Evolutionary conservation across 2,113 vertebrate genomes (phyloP).

Genomic region (Chionis minor): DNA sequence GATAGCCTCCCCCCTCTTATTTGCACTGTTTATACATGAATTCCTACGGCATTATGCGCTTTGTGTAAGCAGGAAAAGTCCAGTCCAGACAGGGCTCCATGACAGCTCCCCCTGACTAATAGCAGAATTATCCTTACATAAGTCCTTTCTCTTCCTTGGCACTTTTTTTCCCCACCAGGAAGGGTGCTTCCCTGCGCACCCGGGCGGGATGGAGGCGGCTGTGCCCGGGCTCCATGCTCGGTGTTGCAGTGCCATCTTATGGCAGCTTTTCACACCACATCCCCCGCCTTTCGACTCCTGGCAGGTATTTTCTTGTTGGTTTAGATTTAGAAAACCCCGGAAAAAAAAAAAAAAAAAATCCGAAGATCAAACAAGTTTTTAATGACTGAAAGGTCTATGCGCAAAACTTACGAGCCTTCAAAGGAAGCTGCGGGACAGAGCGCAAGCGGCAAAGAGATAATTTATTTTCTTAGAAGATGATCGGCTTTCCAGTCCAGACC

Average conservation of each 20-base stretch:
- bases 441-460: not conserved
- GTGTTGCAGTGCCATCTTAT: conserved; percentile 76
- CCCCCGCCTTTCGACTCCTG: not conserved
- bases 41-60: conserved; percentile 38
- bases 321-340: not conserved
- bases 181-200: not conserved
- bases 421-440: not conserved
- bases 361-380: not conserved
- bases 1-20: not conserved
- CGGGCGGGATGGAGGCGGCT: not conserved
- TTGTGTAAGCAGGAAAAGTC: conserved; percentile 45
- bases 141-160: not conserved
- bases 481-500: not conserved
- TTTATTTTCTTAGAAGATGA: not conserved
- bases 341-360: not conserved
- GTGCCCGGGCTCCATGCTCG: conserved; percentile 30
- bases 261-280: conserved; percentile 12
- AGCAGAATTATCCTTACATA: not conserved
- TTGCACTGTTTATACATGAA: conserved; percentile 30
- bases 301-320: not conserved
- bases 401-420: not conserved
- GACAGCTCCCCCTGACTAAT: conserved; percentile 21
- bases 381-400: not conserved
- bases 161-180: not conserved
- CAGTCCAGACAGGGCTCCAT: not conserved